Evolutionary conservation across 2,113 vertebrate genomes (phyloP).

Genomic region (Calyptommatus sinebrachiatus): DNA sequence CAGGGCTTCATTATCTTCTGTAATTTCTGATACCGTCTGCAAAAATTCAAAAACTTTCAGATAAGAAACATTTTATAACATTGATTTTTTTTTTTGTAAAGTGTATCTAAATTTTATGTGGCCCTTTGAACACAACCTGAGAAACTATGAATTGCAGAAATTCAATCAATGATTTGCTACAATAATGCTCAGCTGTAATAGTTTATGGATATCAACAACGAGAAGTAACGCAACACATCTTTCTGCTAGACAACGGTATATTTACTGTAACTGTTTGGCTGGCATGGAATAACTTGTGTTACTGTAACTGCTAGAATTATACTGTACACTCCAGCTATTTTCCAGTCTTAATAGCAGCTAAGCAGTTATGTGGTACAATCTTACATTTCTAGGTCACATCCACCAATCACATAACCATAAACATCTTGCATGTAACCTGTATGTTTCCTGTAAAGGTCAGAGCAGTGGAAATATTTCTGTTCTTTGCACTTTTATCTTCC

Average conservation of each 20-base stretch:
- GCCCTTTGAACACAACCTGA: not conserved
- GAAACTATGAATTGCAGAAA: not conserved
- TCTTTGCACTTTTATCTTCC: too few species aligned
- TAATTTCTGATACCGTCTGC: slow-evolving; percentile 98
- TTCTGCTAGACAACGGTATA: not conserved
- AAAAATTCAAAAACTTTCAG: slow-evolving; percentile 89
- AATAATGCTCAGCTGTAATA: not conserved
- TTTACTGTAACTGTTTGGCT: not conserved
- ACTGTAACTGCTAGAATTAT: not conserved
- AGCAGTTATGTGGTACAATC: not conserved
- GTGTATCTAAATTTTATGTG: not conserved
- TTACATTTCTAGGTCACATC: not conserved
- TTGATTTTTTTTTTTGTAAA: not conserved
- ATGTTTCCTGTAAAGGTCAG: not conserved
- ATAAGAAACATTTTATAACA: slow-evolving; percentile 65
- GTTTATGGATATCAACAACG: not conserved
- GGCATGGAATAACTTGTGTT: not conserved
- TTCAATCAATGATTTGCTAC: not conserved
- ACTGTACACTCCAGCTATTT: not conserved
- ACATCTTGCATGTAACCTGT: not conserved
- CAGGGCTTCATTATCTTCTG: slow-evolving; percentile 99
- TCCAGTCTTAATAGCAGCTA: not conserved
- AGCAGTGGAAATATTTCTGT: too few species aligned
- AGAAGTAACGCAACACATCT: not conserved
- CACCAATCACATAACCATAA: not conserved